Evolutionary conservation across 2,888 invertebrate genomes (phyloP).

Genomic region (Hydrotaea diabolus): DNA sequence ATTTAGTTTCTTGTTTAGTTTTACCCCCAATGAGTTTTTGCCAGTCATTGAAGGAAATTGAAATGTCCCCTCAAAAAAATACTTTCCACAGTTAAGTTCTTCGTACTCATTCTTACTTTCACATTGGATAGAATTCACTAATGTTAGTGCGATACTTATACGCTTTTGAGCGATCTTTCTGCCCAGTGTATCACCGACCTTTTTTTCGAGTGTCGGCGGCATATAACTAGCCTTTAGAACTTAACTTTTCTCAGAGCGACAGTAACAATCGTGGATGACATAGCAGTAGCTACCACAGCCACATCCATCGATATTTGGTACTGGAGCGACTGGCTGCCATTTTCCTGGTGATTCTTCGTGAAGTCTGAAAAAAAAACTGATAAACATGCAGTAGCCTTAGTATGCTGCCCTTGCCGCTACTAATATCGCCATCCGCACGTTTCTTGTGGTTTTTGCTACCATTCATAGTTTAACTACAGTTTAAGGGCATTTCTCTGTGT

Average conservation of each 20-base stretch:
- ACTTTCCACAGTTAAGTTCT: too few species aligned
- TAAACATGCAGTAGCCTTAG: background rate
- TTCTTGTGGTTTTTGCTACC: constrained; percentile 6
- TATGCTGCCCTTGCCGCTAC: background rate
- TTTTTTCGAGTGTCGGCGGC: background rate
- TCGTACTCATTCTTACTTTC: too few species aligned
- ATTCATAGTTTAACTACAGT: constrained; percentile 16
- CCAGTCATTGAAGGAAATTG: too few species aligned
- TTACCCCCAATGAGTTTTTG: too few species aligned
- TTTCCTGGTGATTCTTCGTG: background rate
- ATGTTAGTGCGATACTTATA: too few species aligned
- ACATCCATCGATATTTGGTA: background rate
- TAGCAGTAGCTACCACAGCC: background rate
- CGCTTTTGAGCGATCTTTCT: too few species aligned
- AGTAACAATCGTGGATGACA: constrained; percentile 17
- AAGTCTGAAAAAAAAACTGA: background rate
- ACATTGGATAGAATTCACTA: too few species aligned
- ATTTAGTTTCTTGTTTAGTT: too few species aligned
- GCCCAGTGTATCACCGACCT: too few species aligned
- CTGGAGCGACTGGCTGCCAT: too few species aligned
- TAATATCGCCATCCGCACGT: background rate
- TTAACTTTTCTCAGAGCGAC: constrained; percentile 9
- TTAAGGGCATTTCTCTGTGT: constrained; percentile 29
- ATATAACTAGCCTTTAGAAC: background rate
- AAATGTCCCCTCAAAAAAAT: too few species aligned